phyloP scores from a whole-genome alignment of 2,797 vertebrate species.

The Neosalanx taihuensis region DNA sequence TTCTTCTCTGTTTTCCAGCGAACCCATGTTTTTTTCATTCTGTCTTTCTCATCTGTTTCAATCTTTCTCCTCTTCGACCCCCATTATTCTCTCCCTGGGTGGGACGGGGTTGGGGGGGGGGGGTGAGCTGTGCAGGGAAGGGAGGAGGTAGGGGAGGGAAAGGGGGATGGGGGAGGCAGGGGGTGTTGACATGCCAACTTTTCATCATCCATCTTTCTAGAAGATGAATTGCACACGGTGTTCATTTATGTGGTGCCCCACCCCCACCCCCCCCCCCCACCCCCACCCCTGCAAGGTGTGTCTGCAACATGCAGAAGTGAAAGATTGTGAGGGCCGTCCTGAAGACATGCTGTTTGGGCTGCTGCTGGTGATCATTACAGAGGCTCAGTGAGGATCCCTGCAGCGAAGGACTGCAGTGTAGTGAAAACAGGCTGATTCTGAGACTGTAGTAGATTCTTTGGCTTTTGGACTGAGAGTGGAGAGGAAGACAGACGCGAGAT shows the following conservation, averaged over 20 bases:
- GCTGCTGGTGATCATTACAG: constrained; percentile 52
- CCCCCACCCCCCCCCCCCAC: too few species aligned
- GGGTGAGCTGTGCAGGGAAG: constrained; percentile 44
- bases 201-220: constrained; percentile 49
- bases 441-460: not conserved
- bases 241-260: constrained; percentile 44
- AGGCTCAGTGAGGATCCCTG: constrained; percentile 35
- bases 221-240: constrained; percentile 56
- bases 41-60: constrained; percentile 7
- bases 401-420: not conserved
- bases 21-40: constrained; percentile 9
- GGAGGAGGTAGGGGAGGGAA: constrained; percentile 23
- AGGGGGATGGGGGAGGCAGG: constrained; percentile 46
- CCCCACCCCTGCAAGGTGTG: constrained; percentile 2
- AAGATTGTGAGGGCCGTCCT: constrained; percentile 53
- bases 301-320: constrained; percentile 42
- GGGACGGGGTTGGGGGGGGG: constrained; percentile 32
- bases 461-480: not conserved
- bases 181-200: constrained; percentile 56
- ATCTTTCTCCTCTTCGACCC: constrained; percentile 6
- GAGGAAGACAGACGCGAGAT: not conserved
- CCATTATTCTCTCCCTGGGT: constrained; percentile 39
- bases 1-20: constrained; percentile 3
- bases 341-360: constrained; percentile 48
- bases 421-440: not conserved